Conservation (phyloP, 2,888 invertebrate species). For the Chouioia cunea region DNA sequence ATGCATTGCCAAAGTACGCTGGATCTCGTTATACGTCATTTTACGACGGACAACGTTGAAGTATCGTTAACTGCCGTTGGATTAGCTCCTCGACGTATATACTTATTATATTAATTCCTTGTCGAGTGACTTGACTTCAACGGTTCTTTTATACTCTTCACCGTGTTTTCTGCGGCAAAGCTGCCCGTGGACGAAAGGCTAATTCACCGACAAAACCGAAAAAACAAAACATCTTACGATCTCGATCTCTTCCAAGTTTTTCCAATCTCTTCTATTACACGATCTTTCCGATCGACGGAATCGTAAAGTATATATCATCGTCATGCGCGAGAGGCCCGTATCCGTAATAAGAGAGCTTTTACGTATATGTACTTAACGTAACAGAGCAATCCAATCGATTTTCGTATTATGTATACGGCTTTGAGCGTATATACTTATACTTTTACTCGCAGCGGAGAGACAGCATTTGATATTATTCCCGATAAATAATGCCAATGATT, state of each 20-base stretch:
- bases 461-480: conserved; percentile 6
- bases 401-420: conserved; percentile 5
- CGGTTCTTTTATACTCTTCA: too few relatives aligned
- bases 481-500: conserved; percentile 34
- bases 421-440: not conserved
- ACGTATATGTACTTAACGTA: not conserved
- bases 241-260: too few relatives aligned
- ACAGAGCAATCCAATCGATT: conserved; percentile 10
- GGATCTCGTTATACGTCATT: not conserved
- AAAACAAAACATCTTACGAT: too few relatives aligned
- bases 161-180: too few relatives aligned
- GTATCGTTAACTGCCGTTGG: conserved; percentile 22
- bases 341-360: conserved; percentile 23
- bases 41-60: too few relatives aligned
- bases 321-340: too few relatives aligned
- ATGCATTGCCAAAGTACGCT: conserved; percentile 5
- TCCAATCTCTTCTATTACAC: too few relatives aligned
- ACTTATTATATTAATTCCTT: conserved; percentile 24
- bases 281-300: too few relatives aligned
- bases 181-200: too few relatives aligned
- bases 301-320: conserved; percentile 10
- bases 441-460: not conserved
- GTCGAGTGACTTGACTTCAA: too few relatives aligned
- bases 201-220: too few relatives aligned
- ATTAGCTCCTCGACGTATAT: conserved; percentile 11